These are phyloP conservation scores for Syrmaticus mikado DNA, from an alignment of 2,113 vertebrate genomes.

Conservation along the genomic window DNA sequence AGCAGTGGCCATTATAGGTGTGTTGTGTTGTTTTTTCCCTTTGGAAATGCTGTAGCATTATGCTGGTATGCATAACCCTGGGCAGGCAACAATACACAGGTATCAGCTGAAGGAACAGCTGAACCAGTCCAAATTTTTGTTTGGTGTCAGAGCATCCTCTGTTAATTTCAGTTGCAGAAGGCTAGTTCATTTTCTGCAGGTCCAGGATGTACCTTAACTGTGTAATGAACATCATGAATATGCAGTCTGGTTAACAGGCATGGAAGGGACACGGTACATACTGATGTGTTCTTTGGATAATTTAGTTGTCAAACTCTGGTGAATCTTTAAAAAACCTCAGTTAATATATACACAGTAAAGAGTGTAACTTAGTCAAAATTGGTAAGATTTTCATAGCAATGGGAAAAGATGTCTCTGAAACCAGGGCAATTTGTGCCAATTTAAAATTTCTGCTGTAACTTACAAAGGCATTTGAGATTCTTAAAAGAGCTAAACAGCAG, in stretches of 20 bases:
- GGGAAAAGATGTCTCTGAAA: background rate
- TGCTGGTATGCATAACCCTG: background rate
- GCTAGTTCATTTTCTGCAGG: too few relatives aligned
- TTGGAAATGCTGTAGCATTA: background rate
- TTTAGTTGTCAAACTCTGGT: background rate
- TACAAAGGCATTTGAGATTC: background rate
- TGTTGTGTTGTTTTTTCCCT: too few relatives aligned
- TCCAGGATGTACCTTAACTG: too few relatives aligned
- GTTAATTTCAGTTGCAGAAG: too few relatives aligned
- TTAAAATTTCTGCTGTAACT: background rate
- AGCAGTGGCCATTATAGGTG: background rate
- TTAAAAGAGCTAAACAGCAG: background rate
- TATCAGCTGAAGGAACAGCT: background rate
- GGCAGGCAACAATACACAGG: background rate
- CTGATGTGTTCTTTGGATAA: background rate
- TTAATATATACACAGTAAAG: background rate
- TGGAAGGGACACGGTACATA: background rate
- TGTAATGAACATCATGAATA: background rate
- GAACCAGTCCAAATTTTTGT: background rate
- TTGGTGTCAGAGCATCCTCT: too few relatives aligned
- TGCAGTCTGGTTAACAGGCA: accelerated
- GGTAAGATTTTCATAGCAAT: slow-evolving; percentile 14
- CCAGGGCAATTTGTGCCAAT: background rate
- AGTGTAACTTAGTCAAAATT: background rate
- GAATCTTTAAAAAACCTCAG: background rate